phyloP scores from a whole-genome alignment of 2,113 vertebrate species.

The Aplodontia rufa region DNA sequence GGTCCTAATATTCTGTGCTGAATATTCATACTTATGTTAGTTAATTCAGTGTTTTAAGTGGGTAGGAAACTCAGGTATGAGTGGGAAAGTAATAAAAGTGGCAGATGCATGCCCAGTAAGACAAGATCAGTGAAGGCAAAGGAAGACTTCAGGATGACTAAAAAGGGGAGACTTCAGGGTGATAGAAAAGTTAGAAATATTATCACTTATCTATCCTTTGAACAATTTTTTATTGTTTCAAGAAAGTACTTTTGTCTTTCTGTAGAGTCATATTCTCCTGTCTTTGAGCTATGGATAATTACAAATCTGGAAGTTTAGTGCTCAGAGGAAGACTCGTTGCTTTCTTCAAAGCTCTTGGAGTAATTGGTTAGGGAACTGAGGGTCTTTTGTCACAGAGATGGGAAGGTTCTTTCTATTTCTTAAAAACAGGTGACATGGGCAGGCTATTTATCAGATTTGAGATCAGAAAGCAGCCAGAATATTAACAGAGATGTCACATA shows the following conservation, averaged over 20 bases:
- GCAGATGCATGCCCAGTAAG: background rate
- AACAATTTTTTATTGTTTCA: background rate
- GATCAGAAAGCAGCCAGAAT: background rate
- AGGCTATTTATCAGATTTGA: background rate
- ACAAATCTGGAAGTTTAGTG: background rate
- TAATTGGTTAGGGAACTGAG: background rate
- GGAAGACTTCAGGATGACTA: background rate
- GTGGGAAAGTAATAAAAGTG: background rate
- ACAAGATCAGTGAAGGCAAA: background rate
- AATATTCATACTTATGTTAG: background rate
- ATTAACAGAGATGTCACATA: background rate
- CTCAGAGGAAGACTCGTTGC: background rate
- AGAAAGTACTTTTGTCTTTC: background rate
- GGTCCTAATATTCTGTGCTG: background rate
- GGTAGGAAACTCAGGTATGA: background rate
- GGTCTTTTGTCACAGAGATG: background rate
- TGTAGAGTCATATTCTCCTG: background rate
- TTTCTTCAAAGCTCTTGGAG: background rate
- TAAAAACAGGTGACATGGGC: background rate
- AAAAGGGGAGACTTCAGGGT: background rate
- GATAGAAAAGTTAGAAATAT: background rate
- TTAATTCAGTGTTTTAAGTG: background rate
- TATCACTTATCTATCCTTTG: background rate
- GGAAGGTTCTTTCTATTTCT: background rate
- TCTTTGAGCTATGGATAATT: background rate